Conservation (phyloP, 2,113 vertebrate species). For the Hemiscyllium ocellatum region DNA sequence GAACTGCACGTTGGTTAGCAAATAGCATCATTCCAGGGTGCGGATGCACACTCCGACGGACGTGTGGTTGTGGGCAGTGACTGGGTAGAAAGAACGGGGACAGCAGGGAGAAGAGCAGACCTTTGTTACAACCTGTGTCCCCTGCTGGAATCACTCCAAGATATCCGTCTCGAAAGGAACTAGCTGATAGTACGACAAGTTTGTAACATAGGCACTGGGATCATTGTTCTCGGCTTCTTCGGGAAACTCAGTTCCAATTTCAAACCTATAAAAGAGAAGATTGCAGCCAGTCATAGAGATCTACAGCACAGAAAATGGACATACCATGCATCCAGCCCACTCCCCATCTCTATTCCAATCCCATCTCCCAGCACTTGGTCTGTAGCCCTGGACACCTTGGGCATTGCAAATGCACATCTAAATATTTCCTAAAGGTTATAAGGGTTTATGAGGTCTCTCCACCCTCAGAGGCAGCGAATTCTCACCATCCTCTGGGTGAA, state of each 20-base stretch:
- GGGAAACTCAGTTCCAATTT: constrained; percentile 71
- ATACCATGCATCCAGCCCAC: too few species aligned
- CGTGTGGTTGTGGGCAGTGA: neutral
- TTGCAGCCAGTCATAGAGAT: neutral
- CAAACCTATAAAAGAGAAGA: constrained; percentile 62
- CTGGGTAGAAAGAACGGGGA: neutral
- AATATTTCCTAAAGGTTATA: too few species aligned
- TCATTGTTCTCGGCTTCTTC: constrained; percentile 70
- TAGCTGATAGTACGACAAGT: constrained; percentile 92
- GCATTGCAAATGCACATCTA: too few species aligned
- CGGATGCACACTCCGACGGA: neutral
- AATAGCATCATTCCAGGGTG: neutral
- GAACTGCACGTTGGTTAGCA: too few species aligned
- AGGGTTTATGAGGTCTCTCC: too few species aligned
- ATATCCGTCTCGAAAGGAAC: constrained; percentile 95
- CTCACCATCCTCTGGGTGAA: too few species aligned
- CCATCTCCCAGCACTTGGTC: too few species aligned
- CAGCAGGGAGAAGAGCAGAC: too few species aligned
- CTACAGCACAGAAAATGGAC: too few species aligned
- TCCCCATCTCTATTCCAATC: too few species aligned
- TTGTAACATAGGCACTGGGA: constrained; percentile 85
- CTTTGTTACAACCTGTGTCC: neutral
- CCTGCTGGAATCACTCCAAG: constrained; percentile 68
- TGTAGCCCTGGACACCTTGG: too few species aligned
- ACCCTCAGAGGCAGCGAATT: too few species aligned